Base-by-base conservation (phyloP, 2,113 vertebrate species). In the Clarias gariepinus region DNA sequence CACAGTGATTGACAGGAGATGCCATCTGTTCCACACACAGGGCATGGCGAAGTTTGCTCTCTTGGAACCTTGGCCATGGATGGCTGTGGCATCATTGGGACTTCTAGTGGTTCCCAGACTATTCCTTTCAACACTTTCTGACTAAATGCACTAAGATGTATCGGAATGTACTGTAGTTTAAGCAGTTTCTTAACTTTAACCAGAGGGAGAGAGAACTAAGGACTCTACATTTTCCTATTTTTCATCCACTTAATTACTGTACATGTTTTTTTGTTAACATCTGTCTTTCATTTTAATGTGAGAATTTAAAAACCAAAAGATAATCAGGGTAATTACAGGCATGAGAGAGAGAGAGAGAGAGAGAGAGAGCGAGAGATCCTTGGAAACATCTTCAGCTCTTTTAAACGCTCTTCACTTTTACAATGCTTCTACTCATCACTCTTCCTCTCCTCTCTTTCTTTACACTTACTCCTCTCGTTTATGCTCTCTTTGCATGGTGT, bases 251-350 rank as follows among this genome's bases (percentile, higher is more conserved):
- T 84, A 81, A 84, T 71, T 74, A n/a, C n/a, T n/a, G n/a, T n/a
- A 81, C 19, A 74, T 81, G 78, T 86, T 81, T 74, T 74, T 81
- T 77, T 52, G 9, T 60, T 58, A 80, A 53, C 55, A 61, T 86
- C 81, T 89, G 30, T 82, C 55, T 86, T 36, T 86, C 52, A 87
- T 85, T 52, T 23, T 80, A 76, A 74, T 74, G 30, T 18, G 47
- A 84, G 41, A 47, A 86, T 89, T 85, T 61, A 10, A 86, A 85
- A 36, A 36, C 41, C 8, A 82, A 63, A 71, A 89, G 58, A 85
- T 87, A 83, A 79, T 87, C 85, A 79, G 55, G 55, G 21, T 85
- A 82, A 82, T 57, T n/a, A 71, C 52, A 60, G 41, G 7, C 19
- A 83, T 3, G 5, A 41, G 41, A 21, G 21, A 63, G 33, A 63